Conservation (phyloP, 2,113 vertebrate species). For the Australoheros scitulus region DNA sequence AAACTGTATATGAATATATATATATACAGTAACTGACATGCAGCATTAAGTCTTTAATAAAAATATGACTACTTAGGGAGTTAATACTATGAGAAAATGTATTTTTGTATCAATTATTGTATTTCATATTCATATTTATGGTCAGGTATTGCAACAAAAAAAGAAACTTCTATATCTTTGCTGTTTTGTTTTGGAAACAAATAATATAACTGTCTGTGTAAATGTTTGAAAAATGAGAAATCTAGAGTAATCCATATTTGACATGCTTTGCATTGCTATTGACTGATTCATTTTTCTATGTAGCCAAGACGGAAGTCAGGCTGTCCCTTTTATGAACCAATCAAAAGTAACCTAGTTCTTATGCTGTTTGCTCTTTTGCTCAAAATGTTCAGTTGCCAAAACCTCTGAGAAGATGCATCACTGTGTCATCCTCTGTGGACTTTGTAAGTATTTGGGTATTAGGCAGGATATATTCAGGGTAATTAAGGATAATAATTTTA, state of each 20-base stretch:
- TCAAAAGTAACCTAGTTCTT: slow-evolving; percentile 32
- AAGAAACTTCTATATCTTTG: neutral
- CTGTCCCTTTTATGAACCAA: slow-evolving; percentile 41
- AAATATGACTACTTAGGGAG: neutral
- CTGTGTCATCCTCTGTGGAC: slow-evolving; percentile 17
- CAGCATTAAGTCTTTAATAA: neutral
- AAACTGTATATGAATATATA: neutral
- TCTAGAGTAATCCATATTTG: neutral
- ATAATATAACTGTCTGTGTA: rapidly evolving
- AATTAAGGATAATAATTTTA: neutral
- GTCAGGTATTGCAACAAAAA: neutral
- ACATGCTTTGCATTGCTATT: neutral
- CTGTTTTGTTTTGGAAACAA: rapidly evolving
- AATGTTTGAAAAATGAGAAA: neutral
- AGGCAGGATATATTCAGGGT: neutral
- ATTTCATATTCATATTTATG: neutral
- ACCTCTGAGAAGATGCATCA: slow-evolving; percentile 30
- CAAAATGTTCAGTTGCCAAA: neutral
- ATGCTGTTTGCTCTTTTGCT: neutral
- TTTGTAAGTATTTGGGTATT: slow-evolving; percentile 18
- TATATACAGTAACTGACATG: neutral
- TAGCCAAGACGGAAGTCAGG: neutral
- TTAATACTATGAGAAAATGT: neutral
- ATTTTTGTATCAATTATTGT: rapidly evolving
- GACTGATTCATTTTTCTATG: neutral